phyloP scores from a whole-genome alignment of 1,140 invertebrate genomes.

The Venustaconcha ellipsiformis region DNA sequence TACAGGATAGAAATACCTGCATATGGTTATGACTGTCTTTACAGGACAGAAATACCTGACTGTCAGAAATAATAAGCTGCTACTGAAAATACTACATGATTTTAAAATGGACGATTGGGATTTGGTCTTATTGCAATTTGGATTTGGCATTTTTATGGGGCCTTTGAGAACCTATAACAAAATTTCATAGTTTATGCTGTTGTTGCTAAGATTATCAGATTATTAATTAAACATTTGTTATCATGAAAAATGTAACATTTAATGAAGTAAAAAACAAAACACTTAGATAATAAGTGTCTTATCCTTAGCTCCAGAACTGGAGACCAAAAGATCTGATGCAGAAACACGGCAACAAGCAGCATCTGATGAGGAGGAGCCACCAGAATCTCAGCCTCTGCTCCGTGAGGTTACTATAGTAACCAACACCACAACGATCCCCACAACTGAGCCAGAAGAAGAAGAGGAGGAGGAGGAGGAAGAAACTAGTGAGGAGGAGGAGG shows the following conservation, averaged over 20 bases:
- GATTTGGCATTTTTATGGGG: too few species aligned
- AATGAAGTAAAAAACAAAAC: neutral
- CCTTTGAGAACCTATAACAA: neutral
- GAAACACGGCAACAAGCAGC: conserved; percentile 35
- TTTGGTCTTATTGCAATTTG: too few species aligned
- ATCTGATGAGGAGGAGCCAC: conserved; percentile 30
- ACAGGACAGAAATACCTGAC: too few species aligned
- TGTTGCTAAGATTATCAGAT: too few species aligned
- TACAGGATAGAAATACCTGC: too few species aligned
- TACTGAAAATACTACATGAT: too few species aligned
- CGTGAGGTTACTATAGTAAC: conserved; percentile 45
- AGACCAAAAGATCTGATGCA: conserved; percentile 41
- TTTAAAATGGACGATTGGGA: too few species aligned
- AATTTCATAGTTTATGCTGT: neutral
- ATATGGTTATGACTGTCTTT: too few species aligned
- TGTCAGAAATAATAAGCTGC: too few species aligned
- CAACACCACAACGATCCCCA: conserved; percentile 25
- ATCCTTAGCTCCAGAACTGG: conserved; percentile 54
- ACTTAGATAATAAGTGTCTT: neutral
- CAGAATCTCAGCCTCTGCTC: conserved; percentile 54
- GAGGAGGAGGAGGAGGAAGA: conserved; percentile 25
- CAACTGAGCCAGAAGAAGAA: conserved; percentile 12
- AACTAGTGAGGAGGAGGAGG: conserved; percentile 24
- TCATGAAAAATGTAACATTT: neutral
- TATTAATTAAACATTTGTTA: neutral